Percentiles rank a stretch among this genome's conserved stretches.
Evolutionary conservation across 2,797 vertebrate species (phyloP).

Genomic region (Sphenopsis melanotis): DNA sequence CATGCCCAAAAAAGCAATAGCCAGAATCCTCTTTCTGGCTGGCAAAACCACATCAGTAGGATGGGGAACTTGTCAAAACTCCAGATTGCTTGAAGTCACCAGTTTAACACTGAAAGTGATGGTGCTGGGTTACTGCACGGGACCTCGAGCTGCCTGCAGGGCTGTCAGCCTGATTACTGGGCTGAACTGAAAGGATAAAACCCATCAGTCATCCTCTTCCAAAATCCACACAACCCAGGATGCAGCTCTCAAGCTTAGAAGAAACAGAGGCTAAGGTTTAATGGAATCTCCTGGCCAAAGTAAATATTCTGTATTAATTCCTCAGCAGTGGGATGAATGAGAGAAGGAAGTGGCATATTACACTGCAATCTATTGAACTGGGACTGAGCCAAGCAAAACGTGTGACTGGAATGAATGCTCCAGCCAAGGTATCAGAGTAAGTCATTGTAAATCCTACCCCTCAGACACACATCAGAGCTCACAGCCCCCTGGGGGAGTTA

Average conservation of each 20-base stretch:
- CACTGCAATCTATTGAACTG: slow-evolving; percentile 20
- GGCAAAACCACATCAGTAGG: not conserved
- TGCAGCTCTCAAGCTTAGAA: slow-evolving; percentile 8
- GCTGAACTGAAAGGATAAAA: not conserved
- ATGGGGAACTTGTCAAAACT: not conserved
- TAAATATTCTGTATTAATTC: slow-evolving; percentile 47
- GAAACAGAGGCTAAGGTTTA: not conserved
- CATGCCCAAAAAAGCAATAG: not conserved
- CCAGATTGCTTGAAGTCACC: not conserved
- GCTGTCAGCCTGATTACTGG: not conserved
- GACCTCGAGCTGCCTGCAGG: not conserved
- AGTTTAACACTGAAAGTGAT: not conserved
- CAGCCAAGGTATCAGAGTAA: slow-evolving; percentile 44
- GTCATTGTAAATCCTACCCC: slow-evolving; percentile 15
- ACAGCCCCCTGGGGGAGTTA: not conserved
- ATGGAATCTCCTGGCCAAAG: slow-evolving; percentile 20
- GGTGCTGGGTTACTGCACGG: not conserved
- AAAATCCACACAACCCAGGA: slow-evolving; percentile 18
- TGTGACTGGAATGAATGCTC: slow-evolving; percentile 2
- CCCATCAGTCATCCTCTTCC: not conserved
- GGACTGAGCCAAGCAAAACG: slow-evolving; percentile 19
- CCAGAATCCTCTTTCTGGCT: not conserved
- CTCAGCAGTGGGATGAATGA: slow-evolving; percentile 42
- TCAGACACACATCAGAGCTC: not conserved
- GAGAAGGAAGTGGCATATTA: slow-evolving; percentile 35